These are phyloP conservation scores for Mactromeris polynyma DNA, from an alignment of 2,888 invertebrate species.

Conservation along the genomic window DNA sequence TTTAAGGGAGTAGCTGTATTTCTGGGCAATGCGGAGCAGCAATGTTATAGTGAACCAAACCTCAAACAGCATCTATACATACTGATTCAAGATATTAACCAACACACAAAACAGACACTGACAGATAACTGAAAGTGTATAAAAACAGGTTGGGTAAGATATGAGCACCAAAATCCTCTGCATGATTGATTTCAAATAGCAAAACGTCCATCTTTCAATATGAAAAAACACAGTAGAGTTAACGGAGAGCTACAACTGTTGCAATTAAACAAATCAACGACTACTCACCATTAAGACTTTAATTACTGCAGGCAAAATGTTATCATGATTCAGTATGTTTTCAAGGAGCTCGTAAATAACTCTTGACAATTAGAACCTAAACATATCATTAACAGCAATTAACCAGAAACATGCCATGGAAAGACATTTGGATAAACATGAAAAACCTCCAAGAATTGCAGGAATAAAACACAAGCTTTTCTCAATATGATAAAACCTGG, in stretches of 20 bases:
- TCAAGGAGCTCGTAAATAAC: not conserved
- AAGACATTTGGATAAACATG: not conserved
- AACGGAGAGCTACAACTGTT: not conserved
- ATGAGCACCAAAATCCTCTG: no score
- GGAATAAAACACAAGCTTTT: conserved; percentile 1
- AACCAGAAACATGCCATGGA: not conserved
- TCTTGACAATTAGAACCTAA: not conserved
- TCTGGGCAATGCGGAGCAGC: no score
- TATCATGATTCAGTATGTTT: not conserved
- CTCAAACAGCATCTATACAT: no score
- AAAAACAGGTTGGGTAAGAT: no score
- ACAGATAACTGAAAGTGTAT: no score
- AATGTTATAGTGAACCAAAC: no score
- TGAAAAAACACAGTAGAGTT: not conserved
- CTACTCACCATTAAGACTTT: not conserved
- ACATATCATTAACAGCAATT: conserved; percentile 12
- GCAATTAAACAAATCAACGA: not conserved
- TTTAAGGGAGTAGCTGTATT: no score
- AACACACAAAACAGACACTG: no score
- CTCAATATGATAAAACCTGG: conserved; percentile 28
- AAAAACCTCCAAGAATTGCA: not conserved
- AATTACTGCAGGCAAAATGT: not conserved
- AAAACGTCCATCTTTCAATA: not conserved
- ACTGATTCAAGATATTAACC: no score
- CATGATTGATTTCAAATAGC: not conserved